Evolutionary conservation across 2,797 vertebrate genomes (phyloP).

Genomic region (Anabas testudineus): DNA sequence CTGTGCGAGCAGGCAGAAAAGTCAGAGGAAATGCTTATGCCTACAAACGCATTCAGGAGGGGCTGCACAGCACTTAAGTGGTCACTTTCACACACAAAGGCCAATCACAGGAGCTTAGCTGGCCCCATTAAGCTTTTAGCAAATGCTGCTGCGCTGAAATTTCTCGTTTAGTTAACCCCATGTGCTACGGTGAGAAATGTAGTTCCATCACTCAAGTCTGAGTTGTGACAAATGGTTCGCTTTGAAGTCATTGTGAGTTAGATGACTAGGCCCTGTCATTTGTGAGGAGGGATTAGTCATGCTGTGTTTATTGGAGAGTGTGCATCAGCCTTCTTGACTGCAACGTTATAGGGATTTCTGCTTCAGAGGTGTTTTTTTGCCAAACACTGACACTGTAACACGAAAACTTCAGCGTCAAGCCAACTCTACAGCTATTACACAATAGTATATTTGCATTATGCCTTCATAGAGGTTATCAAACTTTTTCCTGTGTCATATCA

Average conservation of each 20-base stretch:
- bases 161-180: slow-evolving; percentile 59
- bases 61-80: slow-evolving; percentile 67
- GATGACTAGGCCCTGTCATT: slow-evolving; percentile 63
- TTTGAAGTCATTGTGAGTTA: slow-evolving; percentile 70
- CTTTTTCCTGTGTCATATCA: neutral
- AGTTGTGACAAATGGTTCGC: slow-evolving; percentile 42
- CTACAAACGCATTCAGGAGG: slow-evolving; percentile 61
- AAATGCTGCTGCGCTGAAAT: slow-evolving; percentile 55
- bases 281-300: slow-evolving; percentile 71
- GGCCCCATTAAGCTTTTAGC: slow-evolving; percentile 61
- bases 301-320: slow-evolving; percentile 61
- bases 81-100: slow-evolving; percentile 76
- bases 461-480: slow-evolving; percentile 1
- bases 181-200: slow-evolving; percentile 26
- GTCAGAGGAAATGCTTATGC: slow-evolving; percentile 78
- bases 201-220: slow-evolving; percentile 38
- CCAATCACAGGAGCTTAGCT: slow-evolving; percentile 77
- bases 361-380: slow-evolving; percentile 51
- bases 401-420: slow-evolving; percentile 5
- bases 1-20: slow-evolving; percentile 63
- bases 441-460: slow-evolving; percentile 7
- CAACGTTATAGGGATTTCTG: slow-evolving; percentile 64
- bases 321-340: slow-evolving; percentile 59
- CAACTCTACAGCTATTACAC: slow-evolving; percentile 12
- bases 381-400: slow-evolving; percentile 25